Evolutionary conservation across 2,797 vertebrate genomes (phyloP).

Genomic region (Myotis daubentonii): DNA sequence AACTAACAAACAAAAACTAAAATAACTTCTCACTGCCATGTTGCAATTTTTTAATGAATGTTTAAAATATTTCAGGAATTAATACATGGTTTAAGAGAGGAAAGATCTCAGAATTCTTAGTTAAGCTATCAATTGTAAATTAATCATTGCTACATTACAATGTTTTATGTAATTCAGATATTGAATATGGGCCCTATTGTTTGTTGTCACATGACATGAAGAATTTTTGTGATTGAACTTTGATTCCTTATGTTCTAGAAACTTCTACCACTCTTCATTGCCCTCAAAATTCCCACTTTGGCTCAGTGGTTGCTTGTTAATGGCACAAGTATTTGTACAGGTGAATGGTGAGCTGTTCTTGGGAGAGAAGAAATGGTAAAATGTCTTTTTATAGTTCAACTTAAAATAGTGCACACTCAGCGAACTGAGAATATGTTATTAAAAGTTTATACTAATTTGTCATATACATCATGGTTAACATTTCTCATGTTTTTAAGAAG

Average conservation of each 20-base stretch:
- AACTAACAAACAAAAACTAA: no score
- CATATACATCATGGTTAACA: slow-evolving; percentile 45
- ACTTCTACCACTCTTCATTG: slow-evolving; percentile 20
- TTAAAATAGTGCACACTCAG: not conserved
- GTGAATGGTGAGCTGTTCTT: slow-evolving; percentile 40
- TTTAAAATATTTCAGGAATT: slow-evolving; percentile 47
- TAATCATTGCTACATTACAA: not conserved
- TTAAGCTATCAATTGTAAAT: slow-evolving; percentile 30
- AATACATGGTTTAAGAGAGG: not conserved
- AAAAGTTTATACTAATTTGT: not conserved
- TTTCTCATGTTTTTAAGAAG: slow-evolving; percentile 67
- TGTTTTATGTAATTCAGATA: not conserved
- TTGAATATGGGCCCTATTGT: not conserved
- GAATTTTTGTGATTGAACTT: slow-evolving; percentile 45
- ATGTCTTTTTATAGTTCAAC: slow-evolving; percentile 59
- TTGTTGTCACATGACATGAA: not conserved
- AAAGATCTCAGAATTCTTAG: slow-evolving; percentile 11
- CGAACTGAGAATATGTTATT: slow-evolving; percentile 24
- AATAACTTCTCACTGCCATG: slow-evolving; percentile 27
- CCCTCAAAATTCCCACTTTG: slow-evolving; percentile 50
- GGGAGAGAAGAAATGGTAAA: slow-evolving; percentile 46
- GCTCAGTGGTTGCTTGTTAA: slow-evolving; percentile 23
- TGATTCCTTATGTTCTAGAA: slow-evolving; percentile 48
- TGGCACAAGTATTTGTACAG: not conserved
- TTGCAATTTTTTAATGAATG: slow-evolving; percentile 37